Evolutionary conservation across 1,140 invertebrate species (phyloP), one percentile per base, ranked within the genome.

Genomic region (Drosophila seguyi): DNA sequence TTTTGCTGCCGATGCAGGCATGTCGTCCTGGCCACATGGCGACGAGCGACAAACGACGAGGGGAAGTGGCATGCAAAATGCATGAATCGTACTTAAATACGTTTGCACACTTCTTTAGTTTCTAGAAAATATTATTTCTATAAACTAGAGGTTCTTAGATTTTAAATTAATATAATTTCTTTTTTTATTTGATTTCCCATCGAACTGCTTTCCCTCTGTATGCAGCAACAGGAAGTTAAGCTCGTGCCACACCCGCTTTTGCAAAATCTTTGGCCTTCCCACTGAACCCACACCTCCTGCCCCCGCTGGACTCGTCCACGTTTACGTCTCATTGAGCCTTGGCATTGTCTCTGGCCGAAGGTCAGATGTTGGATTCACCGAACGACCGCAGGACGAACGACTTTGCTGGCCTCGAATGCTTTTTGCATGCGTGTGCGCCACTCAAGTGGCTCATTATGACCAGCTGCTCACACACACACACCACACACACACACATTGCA

Each of bases 141-240:
- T n/a, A n/a, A n/a, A n/a, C n/a, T n/a, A n/a, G n/a, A n/a, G n/a
- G n/a, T n/a, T n/a, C n/a, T n/a, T n/a, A n/a, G n/a, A 38, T 11
- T 36, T 16, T n/a, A 16, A 57, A n/a, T 27, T 27, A 36, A 53
- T 52, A 20, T 36, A 16, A 57, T n/a, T 27, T 36, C 8, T 16
- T 55, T 14, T 14, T 25, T 20, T 18, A 25, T 16, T 52, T n/a
- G 22, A 16, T 39, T 29, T 48, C 16, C 6, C 47, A 29, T 29
- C 1, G 18, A 13, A 1, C 42, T 53, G 20, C 1, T 22, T 38
- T 16, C 73, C 48, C 22, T 81, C 38, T 27, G 58, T 22, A 25
- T 25, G 27, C 71, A 79, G 83, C 83, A 87, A 88, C 84, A 88
- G 84, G 79, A 87, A 83, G 69, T 73, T 38, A 20, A 47, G 44